Evolutionary conservation across 1,140 invertebrate genomes (phyloP), one percentile per base, ranked within the genome.

Genomic region (Caenorhabditis inopinata): DNA sequence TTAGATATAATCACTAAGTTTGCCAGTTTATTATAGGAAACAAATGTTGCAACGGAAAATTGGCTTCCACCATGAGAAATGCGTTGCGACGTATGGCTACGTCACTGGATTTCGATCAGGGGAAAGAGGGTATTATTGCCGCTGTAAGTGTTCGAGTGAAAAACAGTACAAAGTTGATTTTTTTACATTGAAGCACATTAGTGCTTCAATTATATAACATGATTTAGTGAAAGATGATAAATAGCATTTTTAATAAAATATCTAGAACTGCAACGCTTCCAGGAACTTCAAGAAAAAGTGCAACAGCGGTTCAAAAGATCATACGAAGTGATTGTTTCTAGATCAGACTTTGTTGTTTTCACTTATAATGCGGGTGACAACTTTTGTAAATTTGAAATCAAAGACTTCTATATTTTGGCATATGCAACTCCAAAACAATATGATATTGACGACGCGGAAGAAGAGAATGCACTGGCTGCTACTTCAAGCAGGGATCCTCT

Each of bases 291-390:
- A 79, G 18, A 74, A 45, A 51, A 32, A 35, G 48, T 79, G 3
- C 78, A 79, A 51, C 58, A 75, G 25, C 14, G 58, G 9, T 51
- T 79, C 45, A 42, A 62, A 29, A 58, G 74, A 46, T 79, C 78
- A 3, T 73, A 38, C 23, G 78, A 79, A 32, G 68, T 79, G 7
- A 79, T 79, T 45, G 58, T 79, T 32, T 68, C 51, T 12, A n/a
- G 46, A 12, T 58, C 51, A 0, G 78, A 79, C n/a, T 79, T 79
- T 38, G 42, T 45, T n/a, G 12, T 79, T 35, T 38, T 21, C 16
- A 32, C 62, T 12, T 58, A 79, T 46, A 49, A 48, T 38, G 51
- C 16, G 12, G 78, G 78, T 3, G 38, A 48, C 14, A 48, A 23
- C 4, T 38, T 74, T 21, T 79, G 78, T 21, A 79, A 79, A 45